Conservation (phyloP, 30 jellyfish, hydroid and myxozoan genomes). For the Hydractinia symbiolongicarpus region DNA sequence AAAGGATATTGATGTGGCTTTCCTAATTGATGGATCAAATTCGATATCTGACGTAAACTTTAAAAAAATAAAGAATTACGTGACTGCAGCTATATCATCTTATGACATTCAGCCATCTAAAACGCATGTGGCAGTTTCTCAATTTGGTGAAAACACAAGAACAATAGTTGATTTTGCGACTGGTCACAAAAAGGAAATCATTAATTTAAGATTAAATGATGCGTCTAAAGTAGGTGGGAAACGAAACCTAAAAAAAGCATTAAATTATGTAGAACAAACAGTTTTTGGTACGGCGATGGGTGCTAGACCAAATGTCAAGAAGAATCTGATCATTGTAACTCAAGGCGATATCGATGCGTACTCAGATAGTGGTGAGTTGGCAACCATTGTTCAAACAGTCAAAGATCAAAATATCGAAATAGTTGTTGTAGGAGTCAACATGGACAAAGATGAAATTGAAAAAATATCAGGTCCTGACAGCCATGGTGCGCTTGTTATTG, state of each 20-base stretch:
- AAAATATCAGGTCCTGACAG: not conserved
- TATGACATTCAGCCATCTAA: not conserved
- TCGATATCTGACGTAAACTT: not conserved
- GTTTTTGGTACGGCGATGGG: constrained; percentile 14
- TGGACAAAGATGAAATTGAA: constrained; percentile 16
- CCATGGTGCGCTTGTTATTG: not conserved
- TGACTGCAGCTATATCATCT: not conserved
- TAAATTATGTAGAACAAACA: constrained; percentile 24
- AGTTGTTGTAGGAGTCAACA: constrained; percentile 47
- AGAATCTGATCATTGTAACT: constrained; percentile 42
- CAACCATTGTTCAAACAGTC: constrained; percentile 34
- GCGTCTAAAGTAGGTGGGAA: constrained; percentile 49
- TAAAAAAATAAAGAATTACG: constrained; percentile 3
- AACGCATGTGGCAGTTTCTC: constrained; percentile 53
- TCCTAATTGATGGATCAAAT: constrained; percentile 31
- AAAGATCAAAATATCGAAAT: constrained; percentile 43
- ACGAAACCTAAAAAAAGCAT: constrained; percentile 50
- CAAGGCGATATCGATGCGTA: constrained; percentile 35
- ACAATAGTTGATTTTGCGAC: constrained; percentile 20
- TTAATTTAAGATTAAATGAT: not conserved
- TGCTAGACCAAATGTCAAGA: constrained; percentile 13
- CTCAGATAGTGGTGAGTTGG: constrained; percentile 34
- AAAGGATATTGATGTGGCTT: constrained; percentile 24
- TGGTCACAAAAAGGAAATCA: not conserved
- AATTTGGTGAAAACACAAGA: constrained; percentile 41